Base-by-base conservation (phyloP, 2,888 invertebrate species). In the Thecophora atra region DNA sequence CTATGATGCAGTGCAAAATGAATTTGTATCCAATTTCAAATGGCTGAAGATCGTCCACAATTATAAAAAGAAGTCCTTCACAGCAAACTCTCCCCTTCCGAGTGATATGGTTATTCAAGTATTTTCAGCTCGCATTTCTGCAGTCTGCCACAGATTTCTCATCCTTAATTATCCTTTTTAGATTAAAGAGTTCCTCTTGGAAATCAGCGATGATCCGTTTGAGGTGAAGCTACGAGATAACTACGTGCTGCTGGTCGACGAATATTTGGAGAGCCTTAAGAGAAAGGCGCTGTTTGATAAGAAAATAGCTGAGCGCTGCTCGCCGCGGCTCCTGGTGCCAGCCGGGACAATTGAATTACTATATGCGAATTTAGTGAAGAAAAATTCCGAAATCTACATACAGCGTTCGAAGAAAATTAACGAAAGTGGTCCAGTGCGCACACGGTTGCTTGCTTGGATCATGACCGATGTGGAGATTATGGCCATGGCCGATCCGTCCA, bases 191-290 rank as follows among this genome's bases (percentile, higher is more conserved):
- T 93, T 97, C 81, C 85, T 94, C 2, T 91, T 99, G 78, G 97
- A 98, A 88, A 92, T 99, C 87, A 94, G 94, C 77, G 99, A 99
- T 83, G 99, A 99, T 89, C 98, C 98, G 0, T 99, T 99, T 83
- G 99, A 99, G 88, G 97, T 98, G 3, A 96, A 95, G 81, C 88
- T 99, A 8, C 91, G 98, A 0, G 97, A 98, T 80, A 99, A 98
- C 85, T 98, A 96, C 84, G 98, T 98, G 83, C 88, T 99, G 0
- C 85, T 98, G 63, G 96, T 96, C 81, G 99, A 99, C 81, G 99
- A 99, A 85, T 96, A 96, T 81, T 92, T 94, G 79, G 99, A 99
- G 84, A 95, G 95, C 81, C 89, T 96, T 80, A 97, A 97, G 83
- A 89, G 99, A 24, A 91, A 94, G 74, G 92, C 94, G 72, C 93